Base-by-base conservation (phyloP, 2,797 vertebrate species). In the Remorina albescens region DNA sequence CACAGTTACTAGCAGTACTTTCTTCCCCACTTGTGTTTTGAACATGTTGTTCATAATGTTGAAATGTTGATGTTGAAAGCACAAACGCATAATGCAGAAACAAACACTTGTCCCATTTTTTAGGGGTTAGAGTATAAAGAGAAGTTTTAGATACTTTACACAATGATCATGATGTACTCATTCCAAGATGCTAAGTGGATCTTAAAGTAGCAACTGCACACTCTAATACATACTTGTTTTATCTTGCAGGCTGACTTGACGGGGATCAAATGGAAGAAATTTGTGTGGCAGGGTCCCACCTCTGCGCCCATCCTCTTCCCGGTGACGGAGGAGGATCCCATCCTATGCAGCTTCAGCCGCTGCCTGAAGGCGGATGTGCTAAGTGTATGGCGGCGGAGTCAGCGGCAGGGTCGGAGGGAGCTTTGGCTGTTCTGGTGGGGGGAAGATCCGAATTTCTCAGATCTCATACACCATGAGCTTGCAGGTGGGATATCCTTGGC, bases 391-490 rank as follows among this genome's bases (percentile, higher is more conserved):
- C 94, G 97, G 73, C 93, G 98, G 80, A 96, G 98, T 92, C 96
- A 97, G 94, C 93, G 96, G 83, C 97, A 94, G n/a, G 97, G 98
- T 57, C 96, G 96, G 82, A 94, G 97, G 88, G 98, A 99, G 84
- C 95, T 99, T 21, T 99, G 97, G 98, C 96, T 99, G 82, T 99
- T 98, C 92, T 99, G 98, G 98, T 99, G 98, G 98, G 97, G 97
- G 36, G 97, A 99, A 71, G 96, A 98, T 88, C 98, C 97, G 58
- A 98, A 95, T 93, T 99, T 99, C 58, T 92, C 96, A 60, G 96
- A 98, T 66, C 96, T 99, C 81, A 99, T 99, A 92, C 98, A 99
- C 88, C 96, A 97, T 46, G 97, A 99, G 67, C 96, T 99, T 63
- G 73, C 95, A 95, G 97, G 98, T 99, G 89, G 92, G 85, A 84